Evolutionary conservation across 2,888 invertebrate genomes (phyloP).

Genomic region (Dicycla oo): DNA sequence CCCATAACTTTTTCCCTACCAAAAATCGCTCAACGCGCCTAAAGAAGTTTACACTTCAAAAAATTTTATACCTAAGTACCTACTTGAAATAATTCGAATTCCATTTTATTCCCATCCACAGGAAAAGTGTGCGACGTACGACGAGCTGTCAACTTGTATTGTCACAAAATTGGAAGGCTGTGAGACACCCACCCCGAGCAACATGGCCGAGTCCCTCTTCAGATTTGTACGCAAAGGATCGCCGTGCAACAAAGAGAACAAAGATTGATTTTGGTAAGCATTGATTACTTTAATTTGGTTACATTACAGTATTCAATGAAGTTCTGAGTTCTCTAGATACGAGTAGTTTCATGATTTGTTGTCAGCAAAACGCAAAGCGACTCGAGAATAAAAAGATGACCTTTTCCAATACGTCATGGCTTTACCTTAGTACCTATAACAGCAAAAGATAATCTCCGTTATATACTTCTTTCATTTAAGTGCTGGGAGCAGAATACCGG

Average conservation of each 20-base stretch:
- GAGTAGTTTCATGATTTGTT: no score
- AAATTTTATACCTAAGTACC: not conserved
- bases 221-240: conserved; percentile 92
- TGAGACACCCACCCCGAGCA: conserved; percentile 93
- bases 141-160: conserved; percentile 89
- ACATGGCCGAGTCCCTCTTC: conserved; percentile 94
- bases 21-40: not conserved
- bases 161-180: conserved; percentile 92
- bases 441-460: not conserved
- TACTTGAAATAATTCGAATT: conserved; percentile 1
- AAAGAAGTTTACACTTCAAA: not conserved
- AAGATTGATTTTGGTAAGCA: conserved; percentile 55
- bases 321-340: not conserved
- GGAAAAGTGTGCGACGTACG: conserved; percentile 89
- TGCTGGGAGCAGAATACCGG: not conserved
- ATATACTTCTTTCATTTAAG: not conserved
- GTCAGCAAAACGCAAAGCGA: not conserved
- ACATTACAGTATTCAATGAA: not conserved
- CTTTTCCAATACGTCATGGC: not conserved
- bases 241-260: conserved; percentile 85
- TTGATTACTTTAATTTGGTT: not conserved
- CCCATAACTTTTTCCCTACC: not conserved
- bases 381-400: not conserved
- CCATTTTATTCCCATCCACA: conserved; percentile 56
- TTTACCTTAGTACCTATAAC: not conserved